Percentiles rank a stretch among this genome's conserved stretches.
These are phyloP conservation scores for Drosophila guanche DNA, from an alignment of 1,140 invertebrate species.

Conservation along the genomic window DNA sequence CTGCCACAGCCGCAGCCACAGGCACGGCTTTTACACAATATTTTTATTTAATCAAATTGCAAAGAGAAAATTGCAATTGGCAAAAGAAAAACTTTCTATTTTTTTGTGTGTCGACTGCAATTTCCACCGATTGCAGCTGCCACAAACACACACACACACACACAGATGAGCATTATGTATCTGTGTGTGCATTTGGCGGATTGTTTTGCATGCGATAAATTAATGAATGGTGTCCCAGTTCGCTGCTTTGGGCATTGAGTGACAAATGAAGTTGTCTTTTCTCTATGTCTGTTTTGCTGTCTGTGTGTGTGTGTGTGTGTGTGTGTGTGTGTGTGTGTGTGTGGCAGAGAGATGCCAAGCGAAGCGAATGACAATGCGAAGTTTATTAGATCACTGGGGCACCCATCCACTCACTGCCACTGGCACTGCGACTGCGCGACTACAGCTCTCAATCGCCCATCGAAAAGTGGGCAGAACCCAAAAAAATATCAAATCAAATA, in stretches of 20 bases:
- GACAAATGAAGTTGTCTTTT: conserved; percentile 51
- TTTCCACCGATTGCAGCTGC: conserved; percentile 49
- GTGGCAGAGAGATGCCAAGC: conserved; percentile 12
- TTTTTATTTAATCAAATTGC: conserved; percentile 80
- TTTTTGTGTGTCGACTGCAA: conserved; percentile 72
- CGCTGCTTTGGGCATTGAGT: conserved; percentile 40
- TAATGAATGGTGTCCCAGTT: conserved; percentile 75
- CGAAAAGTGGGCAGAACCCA: neutral
- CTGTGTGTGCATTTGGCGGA: conserved; percentile 29
- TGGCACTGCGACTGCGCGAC: conserved; percentile 18
- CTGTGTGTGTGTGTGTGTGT: neutral
- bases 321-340: neutral
- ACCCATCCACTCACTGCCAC: conserved; percentile 22
- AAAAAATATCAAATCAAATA: conserved; percentile 21
- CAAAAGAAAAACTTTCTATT: conserved; percentile 75
- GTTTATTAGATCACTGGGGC: conserved; percentile 59
- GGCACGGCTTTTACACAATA: conserved; percentile 79
- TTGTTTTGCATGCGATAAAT: conserved; percentile 72
- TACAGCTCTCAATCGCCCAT: neutral
- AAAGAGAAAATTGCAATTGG: conserved; percentile 76
- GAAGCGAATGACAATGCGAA: conserved; percentile 53
- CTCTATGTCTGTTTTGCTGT: conserved; percentile 5
- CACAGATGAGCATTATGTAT: conserved; percentile 25
- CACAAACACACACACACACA: conserved; percentile 14
- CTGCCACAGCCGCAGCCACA: conserved; percentile 2